phyloP scores from a whole-genome alignment of 2,113 vertebrate species.

The Scomber japonicus region DNA sequence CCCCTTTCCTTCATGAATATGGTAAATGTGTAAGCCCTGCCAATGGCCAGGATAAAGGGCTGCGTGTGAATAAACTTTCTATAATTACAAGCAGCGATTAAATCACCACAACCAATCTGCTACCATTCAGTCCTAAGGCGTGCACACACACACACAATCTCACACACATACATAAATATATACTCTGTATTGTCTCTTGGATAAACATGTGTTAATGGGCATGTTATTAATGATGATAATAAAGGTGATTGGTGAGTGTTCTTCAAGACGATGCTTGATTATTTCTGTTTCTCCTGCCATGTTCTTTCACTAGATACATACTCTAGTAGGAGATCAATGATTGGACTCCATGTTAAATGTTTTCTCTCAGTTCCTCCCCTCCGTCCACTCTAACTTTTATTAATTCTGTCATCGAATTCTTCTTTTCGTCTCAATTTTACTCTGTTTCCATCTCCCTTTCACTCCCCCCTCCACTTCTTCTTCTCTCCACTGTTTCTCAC shows the following conservation, averaged over 20 bases:
- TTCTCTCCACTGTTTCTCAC: not conserved
- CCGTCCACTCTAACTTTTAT: not conserved
- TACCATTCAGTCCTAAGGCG: conserved; percentile 27
- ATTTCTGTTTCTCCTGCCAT: not conserved
- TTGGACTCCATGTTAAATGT: conserved; percentile 16
- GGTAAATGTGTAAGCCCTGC: conserved; percentile 58
- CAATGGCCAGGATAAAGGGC: conserved; percentile 65
- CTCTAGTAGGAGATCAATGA: conserved; percentile 7
- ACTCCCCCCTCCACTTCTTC: not conserved
- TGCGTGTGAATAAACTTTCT: conserved; percentile 49
- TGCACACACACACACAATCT: not conserved
- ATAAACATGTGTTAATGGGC: too few species aligned
- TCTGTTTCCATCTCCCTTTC: conserved; percentile 5
- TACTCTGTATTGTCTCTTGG: not conserved
- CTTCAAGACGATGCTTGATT: conserved; percentile 12
- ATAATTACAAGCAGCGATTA: conserved; percentile 58
- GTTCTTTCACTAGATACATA: not conserved
- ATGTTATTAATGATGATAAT: not conserved
- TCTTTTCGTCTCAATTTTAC: not conserved
- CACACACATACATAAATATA: not conserved
- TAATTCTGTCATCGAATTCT: not conserved
- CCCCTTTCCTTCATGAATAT: conserved; percentile 51
- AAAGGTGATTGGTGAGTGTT: conserved; percentile 6
- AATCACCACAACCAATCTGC: conserved; percentile 51
- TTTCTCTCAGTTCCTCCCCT: not conserved